A percentile compares a stretch with the other conserved stretches of the same genome.
phyloP scores from a whole-genome alignment of 1,140 invertebrate genomes.

The Drosophila erecta region DNA sequence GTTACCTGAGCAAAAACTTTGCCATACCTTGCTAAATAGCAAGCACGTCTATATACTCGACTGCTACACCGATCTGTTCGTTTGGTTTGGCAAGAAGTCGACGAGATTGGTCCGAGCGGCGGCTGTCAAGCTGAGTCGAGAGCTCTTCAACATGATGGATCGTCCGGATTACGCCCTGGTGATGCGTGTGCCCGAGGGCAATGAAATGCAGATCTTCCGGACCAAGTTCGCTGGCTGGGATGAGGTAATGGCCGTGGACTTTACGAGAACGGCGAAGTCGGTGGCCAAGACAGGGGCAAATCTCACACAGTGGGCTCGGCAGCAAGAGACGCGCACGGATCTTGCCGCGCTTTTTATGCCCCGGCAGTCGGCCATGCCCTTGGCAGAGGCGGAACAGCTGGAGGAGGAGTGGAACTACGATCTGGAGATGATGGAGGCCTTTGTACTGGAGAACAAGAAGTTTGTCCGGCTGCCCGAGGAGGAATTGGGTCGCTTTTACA shows the following conservation, averaged over 20 bases:
- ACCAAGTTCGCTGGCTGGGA: constrained; percentile 99
- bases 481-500: constrained; percentile 97
- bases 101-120: constrained; percentile 97
- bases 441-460: constrained; percentile 98
- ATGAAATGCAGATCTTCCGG: constrained; percentile 96
- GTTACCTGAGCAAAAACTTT: constrained; percentile 90
- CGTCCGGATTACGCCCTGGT: constrained; percentile 95
- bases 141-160: constrained; percentile 96
- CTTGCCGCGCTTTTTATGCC: constrained; percentile 98
- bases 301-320: constrained; percentile 95
- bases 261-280: constrained; percentile 98
- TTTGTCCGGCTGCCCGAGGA: constrained; percentile 98
- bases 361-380: constrained; percentile 94
- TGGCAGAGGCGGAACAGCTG: constrained; percentile 94
- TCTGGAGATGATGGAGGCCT: constrained; percentile 98
- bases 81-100: constrained; percentile 99
- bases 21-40: constrained; percentile 92
- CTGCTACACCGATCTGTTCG: constrained; percentile 97
- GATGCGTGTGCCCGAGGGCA: constrained; percentile 94
- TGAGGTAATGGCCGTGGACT: constrained; percentile 99
- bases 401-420: constrained; percentile 98
- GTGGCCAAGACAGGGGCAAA: constrained; percentile 98
- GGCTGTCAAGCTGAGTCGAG: constrained; percentile 97
- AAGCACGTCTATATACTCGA: constrained; percentile 99
- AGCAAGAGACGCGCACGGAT: constrained; percentile 95